A percentile compares a stretch with the other conserved stretches of the same genome.
Conservation (phyloP, 2,113 vertebrate genomes). For the Nestor notabilis region DNA sequence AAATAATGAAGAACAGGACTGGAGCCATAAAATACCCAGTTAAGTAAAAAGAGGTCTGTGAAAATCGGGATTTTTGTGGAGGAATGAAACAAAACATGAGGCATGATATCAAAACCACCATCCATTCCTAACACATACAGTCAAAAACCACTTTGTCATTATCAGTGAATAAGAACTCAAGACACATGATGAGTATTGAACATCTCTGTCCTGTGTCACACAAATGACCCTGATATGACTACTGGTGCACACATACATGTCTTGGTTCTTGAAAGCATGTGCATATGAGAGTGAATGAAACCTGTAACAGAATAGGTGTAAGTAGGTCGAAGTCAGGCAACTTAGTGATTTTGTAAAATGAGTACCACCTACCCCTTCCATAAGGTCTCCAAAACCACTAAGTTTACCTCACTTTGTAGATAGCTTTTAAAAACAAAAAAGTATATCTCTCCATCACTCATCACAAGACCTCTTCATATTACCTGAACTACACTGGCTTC, state of each 20-base stretch:
- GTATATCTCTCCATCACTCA: too few species aligned
- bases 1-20: not conserved
- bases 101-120: not conserved
- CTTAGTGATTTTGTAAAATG: not conserved
- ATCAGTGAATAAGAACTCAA: not conserved
- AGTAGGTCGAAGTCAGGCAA: not conserved
- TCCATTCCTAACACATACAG: not conserved
- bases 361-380: not conserved
- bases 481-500: not conserved
- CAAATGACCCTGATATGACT: not conserved
- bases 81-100: not conserved
- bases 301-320: not conserved
- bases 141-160: not conserved
- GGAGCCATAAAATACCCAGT: not conserved
- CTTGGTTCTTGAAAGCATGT: not conserved
- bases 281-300: accelerated
- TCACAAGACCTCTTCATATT: not conserved
- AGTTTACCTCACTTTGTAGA: not conserved
- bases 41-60: not conserved
- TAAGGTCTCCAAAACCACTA: not conserved
- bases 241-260: not conserved
- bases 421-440: too few species aligned
- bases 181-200: not conserved
- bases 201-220: not conserved
- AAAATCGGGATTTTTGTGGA: not conserved